Conservation (phyloP, 2,888 invertebrate species). For the Eucriotettix oculatus region DNA sequence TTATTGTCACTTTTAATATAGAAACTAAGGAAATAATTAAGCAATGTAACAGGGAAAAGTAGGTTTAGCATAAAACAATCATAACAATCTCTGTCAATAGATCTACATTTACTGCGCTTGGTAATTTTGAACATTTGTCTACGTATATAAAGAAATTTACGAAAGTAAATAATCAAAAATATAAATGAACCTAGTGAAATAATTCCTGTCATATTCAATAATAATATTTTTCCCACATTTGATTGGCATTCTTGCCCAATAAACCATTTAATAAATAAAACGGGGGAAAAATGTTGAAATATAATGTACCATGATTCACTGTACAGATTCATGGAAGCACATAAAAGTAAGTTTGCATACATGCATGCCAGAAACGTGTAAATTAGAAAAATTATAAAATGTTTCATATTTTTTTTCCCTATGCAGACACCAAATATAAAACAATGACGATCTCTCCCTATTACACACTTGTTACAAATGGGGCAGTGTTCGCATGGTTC, state of each 20-base stretch:
- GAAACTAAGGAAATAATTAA: no score
- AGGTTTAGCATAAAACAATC: no score
- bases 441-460: slow-evolving; percentile 9
- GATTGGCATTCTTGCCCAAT: slow-evolving; percentile 1
- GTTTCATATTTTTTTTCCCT: slow-evolving; percentile 3
- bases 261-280: slow-evolving; percentile 5
- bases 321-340: neutral
- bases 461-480: slow-evolving; percentile 7
- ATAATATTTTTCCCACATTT: slow-evolving; percentile 1
- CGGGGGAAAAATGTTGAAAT: slow-evolving; percentile 6
- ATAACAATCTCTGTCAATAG: no score
- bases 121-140: no score
- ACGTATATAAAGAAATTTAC: no score
- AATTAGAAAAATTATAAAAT: slow-evolving; percentile 8
- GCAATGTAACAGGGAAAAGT: no score
- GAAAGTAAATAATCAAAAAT: neutral
- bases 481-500: slow-evolving; percentile 9
- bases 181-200: slow-evolving; percentile 2
- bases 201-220: slow-evolving; percentile 5
- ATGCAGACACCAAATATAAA: slow-evolving; percentile 10
- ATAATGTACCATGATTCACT: neutral
- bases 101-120: no score
- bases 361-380: slow-evolving; percentile 4
- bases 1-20: no score
- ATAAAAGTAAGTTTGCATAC: slow-evolving; percentile 1